Conservation (phyloP, 2,888 invertebrate genomes). For the Atrina japonica region DNA sequence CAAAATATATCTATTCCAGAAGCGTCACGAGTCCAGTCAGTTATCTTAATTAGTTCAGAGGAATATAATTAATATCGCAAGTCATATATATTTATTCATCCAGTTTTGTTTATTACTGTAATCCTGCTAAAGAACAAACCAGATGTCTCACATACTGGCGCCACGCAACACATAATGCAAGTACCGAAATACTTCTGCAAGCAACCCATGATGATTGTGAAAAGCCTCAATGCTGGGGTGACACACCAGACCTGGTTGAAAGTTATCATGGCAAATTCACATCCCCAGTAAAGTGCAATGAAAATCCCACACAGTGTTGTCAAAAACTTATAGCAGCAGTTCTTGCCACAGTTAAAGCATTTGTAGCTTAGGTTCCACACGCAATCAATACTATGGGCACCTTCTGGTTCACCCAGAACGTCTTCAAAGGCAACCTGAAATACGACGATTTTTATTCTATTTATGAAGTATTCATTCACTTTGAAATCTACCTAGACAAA, state of each 20-base stretch:
- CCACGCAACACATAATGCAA: slow-evolving; percentile 81
- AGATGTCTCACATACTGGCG: slow-evolving; percentile 86
- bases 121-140: slow-evolving; percentile 60
- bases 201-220: slow-evolving; percentile 83
- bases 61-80: too few relatives aligned
- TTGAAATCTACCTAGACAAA: too few relatives aligned
- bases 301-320: slow-evolving; percentile 86
- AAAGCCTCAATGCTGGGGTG: slow-evolving; percentile 85
- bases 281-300: slow-evolving; percentile 84
- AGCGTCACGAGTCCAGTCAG: too few relatives aligned
- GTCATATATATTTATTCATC: too few relatives aligned
- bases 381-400: slow-evolving; percentile 83
- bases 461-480: too few relatives aligned
- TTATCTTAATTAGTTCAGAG: too few relatives aligned
- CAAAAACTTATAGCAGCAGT: slow-evolving; percentile 86
- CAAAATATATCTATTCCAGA: too few relatives aligned
- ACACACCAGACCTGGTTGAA: slow-evolving; percentile 87
- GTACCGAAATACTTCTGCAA: slow-evolving; percentile 79
- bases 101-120: slow-evolving; percentile 29
- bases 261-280: slow-evolving; percentile 82
- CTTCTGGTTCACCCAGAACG: slow-evolving; percentile 64
- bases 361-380: slow-evolving; percentile 86
- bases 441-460: not conserved
- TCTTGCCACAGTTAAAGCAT: slow-evolving; percentile 85
- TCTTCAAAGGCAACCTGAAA: slow-evolving; percentile 82